phyloP scores from a whole-genome alignment of 2,888 invertebrate species.

The Ochropleura leucogaster region DNA sequence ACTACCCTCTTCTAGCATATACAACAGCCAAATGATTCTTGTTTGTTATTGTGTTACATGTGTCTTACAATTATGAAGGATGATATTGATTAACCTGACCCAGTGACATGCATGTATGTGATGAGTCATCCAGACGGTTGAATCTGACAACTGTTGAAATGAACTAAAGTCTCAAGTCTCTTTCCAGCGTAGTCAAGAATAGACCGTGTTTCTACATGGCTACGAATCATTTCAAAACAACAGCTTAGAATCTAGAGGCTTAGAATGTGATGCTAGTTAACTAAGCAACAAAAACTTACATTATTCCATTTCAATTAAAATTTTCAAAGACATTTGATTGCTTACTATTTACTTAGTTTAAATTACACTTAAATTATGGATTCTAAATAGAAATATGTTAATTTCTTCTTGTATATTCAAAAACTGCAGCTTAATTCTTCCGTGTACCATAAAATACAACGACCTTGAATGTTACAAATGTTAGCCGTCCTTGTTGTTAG shows the following conservation, averaged over 20 bases:
- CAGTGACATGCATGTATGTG: background rate
- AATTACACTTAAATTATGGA: background rate
- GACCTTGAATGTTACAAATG: background rate
- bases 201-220: background rate
- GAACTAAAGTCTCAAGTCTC: background rate
- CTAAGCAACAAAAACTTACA: background rate
- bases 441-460: background rate
- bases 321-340: conserved; percentile 4
- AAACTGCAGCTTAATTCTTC: background rate
- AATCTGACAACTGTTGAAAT: background rate
- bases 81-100: background rate
- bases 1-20: background rate
- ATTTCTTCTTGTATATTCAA: background rate
- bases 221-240: background rate
- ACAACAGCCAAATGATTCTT: background rate
- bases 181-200: background rate
- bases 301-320: background rate
- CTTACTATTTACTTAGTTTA: too few relatives aligned
- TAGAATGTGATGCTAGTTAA: background rate
- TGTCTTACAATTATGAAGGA: conserved; percentile 3
- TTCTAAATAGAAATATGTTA: background rate
- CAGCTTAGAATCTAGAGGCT: too few relatives aligned
- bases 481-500: conserved; percentile 24
- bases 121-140: background rate
- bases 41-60: background rate